Evolutionary conservation across 92 coral and sea anemone genomes (phyloP), one percentile per base, ranked within the genome.

Genomic region (Palythoa heliodiscus): DNA sequence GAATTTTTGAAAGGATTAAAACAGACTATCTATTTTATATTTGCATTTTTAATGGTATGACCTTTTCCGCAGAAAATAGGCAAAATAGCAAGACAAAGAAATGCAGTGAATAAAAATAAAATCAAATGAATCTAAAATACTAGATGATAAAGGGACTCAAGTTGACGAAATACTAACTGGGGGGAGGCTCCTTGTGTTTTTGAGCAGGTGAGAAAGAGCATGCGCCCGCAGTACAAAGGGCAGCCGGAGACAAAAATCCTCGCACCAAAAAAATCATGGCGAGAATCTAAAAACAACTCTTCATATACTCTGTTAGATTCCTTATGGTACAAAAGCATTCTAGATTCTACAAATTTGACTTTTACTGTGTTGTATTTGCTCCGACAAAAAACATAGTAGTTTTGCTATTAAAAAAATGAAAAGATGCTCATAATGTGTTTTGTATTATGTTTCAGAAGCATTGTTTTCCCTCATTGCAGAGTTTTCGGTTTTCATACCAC

Each of bases 361-460:
- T 66, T 80, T 66, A 43, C 72, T 64, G 48, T 80, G 73, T 64
- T 64, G 20, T 80, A 80, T 66, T 80, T 80, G 66, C 61, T 39
- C 74, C 43, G 13, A 40, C 19, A 16, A 80, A 80, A 47, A 39
- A 57, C 47, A 80, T 12, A 64, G 84, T 66, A 58, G 74, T 20
- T 66, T 80, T 64, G 43, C 84, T 3, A 48, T 29, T 40, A 23
- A 20, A 14, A 66, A 80, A 80, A 43, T 64, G 2, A 64, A 43
- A 80, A 52, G 35, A 22, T 64, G 84, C 47, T 80, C 64, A 20
- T 80, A 69, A 37, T 29, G 37, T 24, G 35, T 35, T 79, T 47
- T 47, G 5, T 24, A 60, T 0, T 40, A 53, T 80, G 24, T 13
- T 80, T 6, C 9, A 70, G 29, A 80, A 57, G 14, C 19, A 17